Percentiles rank a stretch among this genome's conserved stretches.
These are phyloP conservation scores for Clarias platycephalus DNA, from an alignment of 2,797 vertebrate species.

Conservation along the genomic window DNA sequence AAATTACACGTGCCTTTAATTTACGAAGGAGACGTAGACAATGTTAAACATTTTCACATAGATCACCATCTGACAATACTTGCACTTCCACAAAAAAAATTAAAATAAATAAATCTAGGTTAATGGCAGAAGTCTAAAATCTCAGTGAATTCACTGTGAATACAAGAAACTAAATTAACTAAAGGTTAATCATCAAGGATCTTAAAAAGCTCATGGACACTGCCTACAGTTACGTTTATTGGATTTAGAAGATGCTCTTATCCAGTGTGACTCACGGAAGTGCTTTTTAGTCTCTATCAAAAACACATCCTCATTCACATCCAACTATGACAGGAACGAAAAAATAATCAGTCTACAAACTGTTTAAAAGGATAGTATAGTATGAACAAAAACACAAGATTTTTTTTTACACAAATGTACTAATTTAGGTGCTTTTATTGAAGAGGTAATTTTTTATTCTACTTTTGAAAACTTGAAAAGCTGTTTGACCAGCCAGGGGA, in stretches of 20 bases:
- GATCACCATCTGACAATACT: neutral
- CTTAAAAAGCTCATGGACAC: neutral
- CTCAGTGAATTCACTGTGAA: neutral
- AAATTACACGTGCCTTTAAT: neutral
- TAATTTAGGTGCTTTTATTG: neutral
- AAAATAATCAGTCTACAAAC: neutral
- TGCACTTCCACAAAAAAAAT: neutral
- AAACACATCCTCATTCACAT: neutral
- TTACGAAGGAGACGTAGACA: neutral
- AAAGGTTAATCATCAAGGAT: neutral
- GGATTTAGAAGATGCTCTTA: neutral
- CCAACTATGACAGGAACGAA: neutral
- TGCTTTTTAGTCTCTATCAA: neutral
- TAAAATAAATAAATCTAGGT: too few relatives aligned
- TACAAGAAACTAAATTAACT: neutral
- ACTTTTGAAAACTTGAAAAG: neutral
- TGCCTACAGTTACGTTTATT: neutral
- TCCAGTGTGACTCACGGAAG: neutral
- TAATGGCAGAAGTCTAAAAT: too few relatives aligned
- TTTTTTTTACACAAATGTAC: neutral
- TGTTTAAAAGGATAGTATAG: neutral
- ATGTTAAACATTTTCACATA: neutral
- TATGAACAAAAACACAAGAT: neutral
- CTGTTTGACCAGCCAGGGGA: neutral
- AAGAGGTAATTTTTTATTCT: neutral